A percentile compares a stretch with the other conserved stretches of the same genome.
Evolutionary conservation across 2,797 vertebrate species (phyloP).

Genomic region (Heterohyrax brucei): DNA sequence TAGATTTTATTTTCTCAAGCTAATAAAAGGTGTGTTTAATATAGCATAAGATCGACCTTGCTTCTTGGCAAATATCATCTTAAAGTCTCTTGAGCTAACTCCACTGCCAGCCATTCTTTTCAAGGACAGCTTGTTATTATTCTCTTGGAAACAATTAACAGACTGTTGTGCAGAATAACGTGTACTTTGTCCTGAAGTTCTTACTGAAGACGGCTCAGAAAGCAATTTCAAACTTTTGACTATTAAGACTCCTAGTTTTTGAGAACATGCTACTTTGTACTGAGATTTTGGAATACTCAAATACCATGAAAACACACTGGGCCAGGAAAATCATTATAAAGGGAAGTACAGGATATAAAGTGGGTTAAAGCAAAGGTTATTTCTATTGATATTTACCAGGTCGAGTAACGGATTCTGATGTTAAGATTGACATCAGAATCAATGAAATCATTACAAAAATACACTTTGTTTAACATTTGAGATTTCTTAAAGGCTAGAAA

Average conservation of each 20-base stretch:
- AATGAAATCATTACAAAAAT: slow-evolving; percentile 47
- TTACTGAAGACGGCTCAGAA: slow-evolving; percentile 62
- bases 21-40: slow-evolving; percentile 85
- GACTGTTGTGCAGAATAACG: slow-evolving; percentile 77
- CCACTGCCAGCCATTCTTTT: slow-evolving; percentile 80
- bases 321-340: slow-evolving; percentile 49
- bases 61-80: slow-evolving; percentile 85
- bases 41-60: slow-evolving; percentile 86
- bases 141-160: slow-evolving; percentile 88
- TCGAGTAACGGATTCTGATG: slow-evolving; percentile 28
- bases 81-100: slow-evolving; percentile 85
- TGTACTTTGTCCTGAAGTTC: slow-evolving; percentile 70
- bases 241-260: not conserved
- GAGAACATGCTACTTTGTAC: not conserved
- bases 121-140: slow-evolving; percentile 87
- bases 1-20: slow-evolving; percentile 82
- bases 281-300: slow-evolving; percentile 53
- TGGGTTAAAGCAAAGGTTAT: slow-evolving; percentile 37
- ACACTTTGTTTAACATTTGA: slow-evolving; percentile 4
- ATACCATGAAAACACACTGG: not conserved
- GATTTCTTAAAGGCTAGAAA: slow-evolving; percentile 18
- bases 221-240: slow-evolving; percentile 62
- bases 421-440: not conserved
- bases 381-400: slow-evolving; percentile 6
- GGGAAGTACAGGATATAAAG: not conserved